A percentile compares a stretch with the other conserved stretches of the same genome.
Evolutionary conservation across 2,888 invertebrate genomes (phyloP).

Genomic region (Colletes collaris): DNA sequence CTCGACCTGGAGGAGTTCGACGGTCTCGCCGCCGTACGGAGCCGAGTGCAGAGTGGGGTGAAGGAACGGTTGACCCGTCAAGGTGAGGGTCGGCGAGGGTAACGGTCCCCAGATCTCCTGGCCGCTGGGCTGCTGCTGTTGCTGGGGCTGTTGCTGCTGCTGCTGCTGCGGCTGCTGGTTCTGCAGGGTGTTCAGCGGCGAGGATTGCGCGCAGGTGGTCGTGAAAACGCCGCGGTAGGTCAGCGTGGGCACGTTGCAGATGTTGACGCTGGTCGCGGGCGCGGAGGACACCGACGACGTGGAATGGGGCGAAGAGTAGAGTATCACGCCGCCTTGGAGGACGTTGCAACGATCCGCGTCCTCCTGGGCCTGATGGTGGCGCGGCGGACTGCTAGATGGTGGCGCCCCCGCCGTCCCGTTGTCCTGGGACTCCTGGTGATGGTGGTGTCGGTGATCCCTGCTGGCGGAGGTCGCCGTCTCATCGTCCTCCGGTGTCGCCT

Average conservation of each 20-base stretch:
- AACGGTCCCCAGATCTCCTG: slow-evolving; percentile 81
- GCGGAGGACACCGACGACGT: slow-evolving; percentile 72
- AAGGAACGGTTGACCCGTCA: slow-evolving; percentile 79
- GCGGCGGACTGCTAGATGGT: slow-evolving; percentile 74
- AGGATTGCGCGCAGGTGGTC: slow-evolving; percentile 87
- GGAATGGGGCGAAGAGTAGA: slow-evolving; percentile 79
- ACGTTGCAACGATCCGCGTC: slow-evolving; percentile 79
- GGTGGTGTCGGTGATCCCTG: slow-evolving; percentile 82
- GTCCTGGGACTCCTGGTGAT: slow-evolving; percentile 77
- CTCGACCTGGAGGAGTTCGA: slow-evolving; percentile 80
- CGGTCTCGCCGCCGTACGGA: slow-evolving; percentile 79
- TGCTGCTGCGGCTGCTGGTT: slow-evolving; percentile 85
- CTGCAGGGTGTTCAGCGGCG: slow-evolving; percentile 86
- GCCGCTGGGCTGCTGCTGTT: slow-evolving; percentile 82
- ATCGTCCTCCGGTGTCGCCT: slow-evolving; percentile 84
- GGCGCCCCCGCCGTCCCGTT: slow-evolving; percentile 63
- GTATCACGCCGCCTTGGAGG: slow-evolving; percentile 80
- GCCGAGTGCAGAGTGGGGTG: slow-evolving; percentile 81
- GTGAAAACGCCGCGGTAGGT: slow-evolving; percentile 90
- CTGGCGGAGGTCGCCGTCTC: slow-evolving; percentile 75
- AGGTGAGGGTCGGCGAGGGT: slow-evolving; percentile 79
- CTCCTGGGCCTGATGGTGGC: slow-evolving; percentile 77
- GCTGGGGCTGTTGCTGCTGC: slow-evolving; percentile 80
- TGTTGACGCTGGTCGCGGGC: slow-evolving; percentile 81
- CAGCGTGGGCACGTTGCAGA: slow-evolving; percentile 81